Base-by-base conservation (phyloP, 2,797 vertebrate genomes). In the Chaenodraco wilsoni region DNA sequence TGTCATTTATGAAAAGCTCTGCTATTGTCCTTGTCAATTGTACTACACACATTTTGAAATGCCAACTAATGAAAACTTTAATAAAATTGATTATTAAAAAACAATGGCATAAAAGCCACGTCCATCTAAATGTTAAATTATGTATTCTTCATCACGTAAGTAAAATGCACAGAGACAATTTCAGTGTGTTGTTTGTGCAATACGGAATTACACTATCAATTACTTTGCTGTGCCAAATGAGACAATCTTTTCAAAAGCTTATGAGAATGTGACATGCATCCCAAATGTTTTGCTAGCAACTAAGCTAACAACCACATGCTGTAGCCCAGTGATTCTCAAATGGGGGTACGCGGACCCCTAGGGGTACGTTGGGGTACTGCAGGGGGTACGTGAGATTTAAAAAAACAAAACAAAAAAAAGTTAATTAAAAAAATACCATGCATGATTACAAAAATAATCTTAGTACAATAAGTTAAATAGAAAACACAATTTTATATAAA, bases 121-220 rank as follows among this genome's bases (percentile, higher is more conserved):
- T 65, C 43, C 21, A 58, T 31, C 14, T 45, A 45, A 65, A 62
- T 59, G 44, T 62, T 55, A 62, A 74, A 72, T 62, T 33, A 31
- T 72, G 0, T 19, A 10, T 64, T 58, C 56, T 59, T 61, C 59
- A 54, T 54, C 60, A 49, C 43, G 13, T 41, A 72, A 70, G 77
- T 87, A 65, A 76, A 77, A 80, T 40, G 50, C 45, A 33, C 16
- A 67, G 27, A 60, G 64, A 66, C 41, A 43, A 13, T 3, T 10
- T 19, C 45, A 1, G n/a, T 60, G 51, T 59, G 44, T 21, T 73
- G 63, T 52, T 16, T 65, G 51, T 59, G 58, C 49, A 5, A 37
- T 9, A 37, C 8, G 33, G 6, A 37, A 37, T 37, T 37, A 37
- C 33, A 2, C 8, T 6, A 37, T 37, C 6, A 37, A 46, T 79